Conservation (phyloP, 2,888 invertebrate genomes). For the Acrobasis consociella region DNA sequence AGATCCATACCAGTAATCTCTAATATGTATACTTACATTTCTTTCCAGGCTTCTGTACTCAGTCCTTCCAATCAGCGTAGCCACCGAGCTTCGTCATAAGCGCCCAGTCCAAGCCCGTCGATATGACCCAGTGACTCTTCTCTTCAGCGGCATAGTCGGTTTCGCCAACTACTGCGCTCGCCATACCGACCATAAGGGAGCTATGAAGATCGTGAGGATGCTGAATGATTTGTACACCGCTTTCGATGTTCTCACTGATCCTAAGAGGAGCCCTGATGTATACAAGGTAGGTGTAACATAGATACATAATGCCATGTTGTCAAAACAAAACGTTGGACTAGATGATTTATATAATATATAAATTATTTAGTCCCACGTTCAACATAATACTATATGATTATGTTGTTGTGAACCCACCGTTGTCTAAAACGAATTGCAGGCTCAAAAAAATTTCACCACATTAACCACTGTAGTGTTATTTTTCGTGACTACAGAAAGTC, state of each 20-base stretch:
- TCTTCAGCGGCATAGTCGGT: constrained; percentile 95
- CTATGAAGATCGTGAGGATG: constrained; percentile 97
- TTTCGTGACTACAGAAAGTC: too few relatives aligned
- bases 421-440: too few relatives aligned
- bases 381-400: too few relatives aligned
- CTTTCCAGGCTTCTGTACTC: constrained; percentile 92
- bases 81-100: constrained; percentile 96
- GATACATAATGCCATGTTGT: too few relatives aligned
- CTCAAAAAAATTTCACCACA: too few relatives aligned
- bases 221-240: constrained; percentile 96
- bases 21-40: not conserved
- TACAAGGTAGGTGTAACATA: constrained; percentile 88
- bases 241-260: constrained; percentile 96
- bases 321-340: too few relatives aligned
- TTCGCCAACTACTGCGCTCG: constrained; percentile 95
- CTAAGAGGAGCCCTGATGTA: constrained; percentile 95
- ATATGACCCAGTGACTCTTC: constrained; percentile 94
- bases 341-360: too few relatives aligned
- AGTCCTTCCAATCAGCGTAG: constrained; percentile 95
- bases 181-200: constrained; percentile 95
- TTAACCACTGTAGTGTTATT: too few relatives aligned
- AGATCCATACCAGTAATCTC: too few relatives aligned
- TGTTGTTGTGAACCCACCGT: too few relatives aligned
- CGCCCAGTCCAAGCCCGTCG: constrained; percentile 94
- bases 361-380: too few relatives aligned